phyloP scores from a whole-genome alignment of 2,113 vertebrate genomes.

The Myotis yumanensis region DNA sequence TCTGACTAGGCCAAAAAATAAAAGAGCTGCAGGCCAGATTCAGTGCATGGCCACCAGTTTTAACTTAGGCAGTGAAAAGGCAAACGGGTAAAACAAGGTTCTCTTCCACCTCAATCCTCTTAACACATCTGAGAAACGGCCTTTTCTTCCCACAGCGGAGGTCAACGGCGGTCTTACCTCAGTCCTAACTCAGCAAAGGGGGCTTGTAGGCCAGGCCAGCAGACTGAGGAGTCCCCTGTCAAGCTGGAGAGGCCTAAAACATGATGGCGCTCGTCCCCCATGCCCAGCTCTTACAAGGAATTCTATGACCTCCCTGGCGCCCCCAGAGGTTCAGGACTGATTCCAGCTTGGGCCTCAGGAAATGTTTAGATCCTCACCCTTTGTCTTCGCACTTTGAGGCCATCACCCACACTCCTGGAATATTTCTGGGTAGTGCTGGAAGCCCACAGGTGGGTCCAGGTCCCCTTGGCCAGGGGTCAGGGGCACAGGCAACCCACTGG shows the following conservation, averaged over 20 bases:
- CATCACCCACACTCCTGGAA: constrained; percentile 74
- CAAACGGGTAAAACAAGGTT: not conserved
- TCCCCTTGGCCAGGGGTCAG: not conserved
- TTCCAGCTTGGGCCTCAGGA: not conserved
- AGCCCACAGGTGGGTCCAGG: constrained; percentile 70
- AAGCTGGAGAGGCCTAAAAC: not conserved
- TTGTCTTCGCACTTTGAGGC: not conserved
- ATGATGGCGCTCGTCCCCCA: not conserved
- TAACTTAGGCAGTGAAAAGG: not conserved
- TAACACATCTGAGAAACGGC: not conserved
- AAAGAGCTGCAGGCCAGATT: not conserved
- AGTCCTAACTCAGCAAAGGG: not conserved
- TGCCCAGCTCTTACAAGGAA: not conserved
- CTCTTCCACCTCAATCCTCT: not conserved
- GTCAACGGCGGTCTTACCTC: not conserved
- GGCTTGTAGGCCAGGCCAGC: not conserved
- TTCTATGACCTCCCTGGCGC: not conserved
- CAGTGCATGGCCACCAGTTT: not conserved
- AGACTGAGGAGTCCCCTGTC: not conserved
- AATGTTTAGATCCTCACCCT: not conserved
- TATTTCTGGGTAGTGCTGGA: constrained; percentile 75
- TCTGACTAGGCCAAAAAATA: not conserved
- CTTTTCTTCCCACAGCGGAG: not conserved
- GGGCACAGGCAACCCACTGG: not conserved
- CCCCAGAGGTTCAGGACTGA: not conserved